These are phyloP conservation scores for Phengaris alcon DNA, from an alignment of 2,888 invertebrate species.

Conservation along the genomic window DNA sequence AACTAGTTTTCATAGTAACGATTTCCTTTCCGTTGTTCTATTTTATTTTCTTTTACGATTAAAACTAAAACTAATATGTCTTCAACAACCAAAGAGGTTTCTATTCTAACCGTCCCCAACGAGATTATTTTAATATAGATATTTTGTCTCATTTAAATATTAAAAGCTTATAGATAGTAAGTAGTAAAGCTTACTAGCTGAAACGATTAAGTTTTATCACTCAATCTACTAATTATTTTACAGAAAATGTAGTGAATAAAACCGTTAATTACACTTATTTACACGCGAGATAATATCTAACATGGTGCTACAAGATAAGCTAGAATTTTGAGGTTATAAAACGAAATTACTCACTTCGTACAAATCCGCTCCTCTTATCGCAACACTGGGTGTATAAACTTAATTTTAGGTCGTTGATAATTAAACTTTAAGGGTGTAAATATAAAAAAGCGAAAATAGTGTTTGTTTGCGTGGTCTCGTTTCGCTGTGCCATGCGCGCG, in stretches of 20 bases:
- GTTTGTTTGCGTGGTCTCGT: neutral
- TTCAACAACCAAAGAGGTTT: too few relatives aligned
- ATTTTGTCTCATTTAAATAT: neutral
- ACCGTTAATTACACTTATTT: neutral
- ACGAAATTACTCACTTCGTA: neutral
- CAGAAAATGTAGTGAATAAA: neutral
- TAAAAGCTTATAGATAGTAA: neutral
- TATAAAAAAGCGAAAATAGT: neutral
- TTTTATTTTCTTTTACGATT: too few relatives aligned
- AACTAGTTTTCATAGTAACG: too few relatives aligned
- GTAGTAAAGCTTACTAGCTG: neutral
- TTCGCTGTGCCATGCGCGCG: neutral
- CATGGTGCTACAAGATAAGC: neutral
- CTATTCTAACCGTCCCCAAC: neutral
- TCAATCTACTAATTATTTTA: neutral
- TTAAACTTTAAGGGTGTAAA: neutral
- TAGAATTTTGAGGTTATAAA: conserved; percentile 20
- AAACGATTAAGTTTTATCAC: neutral
- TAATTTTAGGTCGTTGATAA: neutral
- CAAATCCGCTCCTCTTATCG: neutral
- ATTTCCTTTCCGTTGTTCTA: too few relatives aligned
- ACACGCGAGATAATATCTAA: conserved; percentile 16
- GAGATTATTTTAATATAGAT: neutral
- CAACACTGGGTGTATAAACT: neutral
- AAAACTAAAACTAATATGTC: too few relatives aligned